phyloP scores from a whole-genome alignment of 2,113 vertebrate genomes.

The Cinclus cinclus region DNA sequence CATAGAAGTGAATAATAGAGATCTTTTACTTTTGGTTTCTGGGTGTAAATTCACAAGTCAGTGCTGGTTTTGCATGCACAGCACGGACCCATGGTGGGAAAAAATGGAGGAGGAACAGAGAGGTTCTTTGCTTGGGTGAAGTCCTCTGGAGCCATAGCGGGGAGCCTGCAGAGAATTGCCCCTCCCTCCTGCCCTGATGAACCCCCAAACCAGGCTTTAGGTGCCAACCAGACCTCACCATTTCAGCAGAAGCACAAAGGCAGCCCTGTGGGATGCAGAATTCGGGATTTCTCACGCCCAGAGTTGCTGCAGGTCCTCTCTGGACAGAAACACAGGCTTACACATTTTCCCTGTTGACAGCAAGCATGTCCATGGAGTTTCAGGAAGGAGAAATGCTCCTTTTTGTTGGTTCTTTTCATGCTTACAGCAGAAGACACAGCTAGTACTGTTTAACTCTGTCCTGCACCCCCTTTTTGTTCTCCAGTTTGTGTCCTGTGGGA shows the following conservation, averaged over 20 bases:
- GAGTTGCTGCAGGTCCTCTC: neutral
- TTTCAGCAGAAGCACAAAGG: neutral
- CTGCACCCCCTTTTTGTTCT: neutral
- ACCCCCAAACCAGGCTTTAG: neutral
- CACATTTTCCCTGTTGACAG: neutral
- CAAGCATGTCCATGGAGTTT: neutral
- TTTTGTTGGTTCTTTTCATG: neutral
- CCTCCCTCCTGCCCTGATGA: neutral
- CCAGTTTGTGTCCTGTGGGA: fast-evolving
- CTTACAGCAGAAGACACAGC: neutral
- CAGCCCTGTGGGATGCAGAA: neutral
- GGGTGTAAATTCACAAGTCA: conserved; percentile 5
- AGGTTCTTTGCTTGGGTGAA: neutral
- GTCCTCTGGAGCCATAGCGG: neutral
- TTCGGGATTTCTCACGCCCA: neutral
- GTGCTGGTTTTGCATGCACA: neutral
- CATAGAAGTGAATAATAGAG: neutral
- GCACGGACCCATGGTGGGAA: neutral
- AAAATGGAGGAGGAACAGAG: neutral
- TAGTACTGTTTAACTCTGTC: neutral
- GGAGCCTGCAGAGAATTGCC: neutral
- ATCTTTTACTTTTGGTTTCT: conserved; percentile 51
- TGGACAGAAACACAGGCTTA: neutral
- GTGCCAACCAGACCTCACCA: neutral
- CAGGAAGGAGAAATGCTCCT: neutral